Conservation (phyloP, 2,797 vertebrate species). For the Enteromius trimaculatus region DNA sequence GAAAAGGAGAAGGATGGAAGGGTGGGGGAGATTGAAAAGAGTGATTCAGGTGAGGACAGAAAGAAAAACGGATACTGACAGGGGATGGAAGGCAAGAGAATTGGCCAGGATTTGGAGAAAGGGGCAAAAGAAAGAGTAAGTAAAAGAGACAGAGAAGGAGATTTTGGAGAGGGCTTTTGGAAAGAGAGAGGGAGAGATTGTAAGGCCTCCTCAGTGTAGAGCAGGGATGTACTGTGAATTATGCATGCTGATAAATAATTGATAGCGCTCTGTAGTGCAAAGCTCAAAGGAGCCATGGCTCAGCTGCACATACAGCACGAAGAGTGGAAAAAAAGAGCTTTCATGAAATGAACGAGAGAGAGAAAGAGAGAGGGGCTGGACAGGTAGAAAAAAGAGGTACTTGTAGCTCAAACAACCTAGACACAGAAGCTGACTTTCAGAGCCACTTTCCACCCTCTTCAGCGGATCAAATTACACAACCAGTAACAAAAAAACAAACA, state of each 20-base stretch:
- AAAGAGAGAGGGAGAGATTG: conserved; percentile 56
- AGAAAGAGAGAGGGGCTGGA: conserved; percentile 19
- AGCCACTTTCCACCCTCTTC: background rate
- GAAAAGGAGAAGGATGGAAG: conserved; percentile 25
- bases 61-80: conserved; percentile 48
- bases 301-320: conserved; percentile 57
- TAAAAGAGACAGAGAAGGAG: conserved; percentile 56
- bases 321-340: conserved; percentile 48
- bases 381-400: conserved; percentile 13
- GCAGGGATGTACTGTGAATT: conserved; percentile 77
- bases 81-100: conserved; percentile 47
- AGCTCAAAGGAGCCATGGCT: conserved; percentile 70
- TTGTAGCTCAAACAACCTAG: background rate
- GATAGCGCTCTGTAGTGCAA: conserved; percentile 74
- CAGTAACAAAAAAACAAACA: background rate
- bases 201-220: conserved; percentile 70
- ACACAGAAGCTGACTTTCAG: background rate
- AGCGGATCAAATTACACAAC: background rate
- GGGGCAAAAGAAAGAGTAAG: conserved; percentile 41
- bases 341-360: conserved; percentile 10
- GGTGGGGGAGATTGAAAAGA: conserved; percentile 45
- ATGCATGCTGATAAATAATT: conserved; percentile 83
- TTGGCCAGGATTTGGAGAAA: conserved; percentile 51
- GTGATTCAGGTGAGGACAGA: conserved; percentile 22
- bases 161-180: conserved; percentile 36